Conservation (phyloP, 2,113 vertebrate genomes). For the Rostratula benghalensis region DNA sequence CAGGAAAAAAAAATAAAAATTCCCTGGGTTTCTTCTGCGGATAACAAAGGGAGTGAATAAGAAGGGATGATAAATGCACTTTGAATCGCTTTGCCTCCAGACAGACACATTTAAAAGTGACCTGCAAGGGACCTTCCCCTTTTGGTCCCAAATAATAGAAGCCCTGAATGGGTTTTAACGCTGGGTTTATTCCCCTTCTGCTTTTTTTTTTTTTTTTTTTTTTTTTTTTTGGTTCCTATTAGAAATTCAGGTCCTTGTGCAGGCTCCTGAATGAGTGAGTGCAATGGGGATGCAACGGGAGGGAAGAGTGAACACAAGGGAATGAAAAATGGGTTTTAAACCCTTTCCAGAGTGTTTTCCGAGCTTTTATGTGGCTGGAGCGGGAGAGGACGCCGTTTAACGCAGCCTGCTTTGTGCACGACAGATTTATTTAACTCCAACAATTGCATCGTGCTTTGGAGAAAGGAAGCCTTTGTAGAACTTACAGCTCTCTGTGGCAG, state of each 20-base stretch:
- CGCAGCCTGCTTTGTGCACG: background rate
- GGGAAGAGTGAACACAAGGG: slow-evolving; percentile 23
- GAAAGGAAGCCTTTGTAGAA: slow-evolving; percentile 41
- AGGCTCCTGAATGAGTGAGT: background rate
- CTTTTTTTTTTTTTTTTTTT: background rate
- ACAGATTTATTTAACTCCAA: slow-evolving; percentile 43
- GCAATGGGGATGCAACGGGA: slow-evolving; percentile 9
- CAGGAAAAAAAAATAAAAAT: background rate
- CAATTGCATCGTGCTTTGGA: background rate
- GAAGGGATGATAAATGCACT: slow-evolving; percentile 26
- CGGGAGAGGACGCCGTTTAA: background rate
- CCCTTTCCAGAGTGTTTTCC: background rate
- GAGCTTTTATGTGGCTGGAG: background rate
- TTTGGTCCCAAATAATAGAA: slow-evolving; percentile 45
- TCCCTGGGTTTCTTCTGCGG: background rate
- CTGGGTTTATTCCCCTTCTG: background rate
- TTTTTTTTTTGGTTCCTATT: background rate
- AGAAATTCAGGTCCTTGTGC: slow-evolving; percentile 15
- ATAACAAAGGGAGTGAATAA: background rate
- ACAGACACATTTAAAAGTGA: slow-evolving; percentile 46
- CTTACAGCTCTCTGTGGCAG: background rate
- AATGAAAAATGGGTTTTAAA: slow-evolving; percentile 41
- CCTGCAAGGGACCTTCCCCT: slow-evolving; percentile 39
- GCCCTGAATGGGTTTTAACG: slow-evolving; percentile 33
- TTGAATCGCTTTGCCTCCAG: slow-evolving; percentile 32